Evolutionary conservation across 2,888 invertebrate species (phyloP).

Genomic region (Oxycera nigricornis): DNA sequence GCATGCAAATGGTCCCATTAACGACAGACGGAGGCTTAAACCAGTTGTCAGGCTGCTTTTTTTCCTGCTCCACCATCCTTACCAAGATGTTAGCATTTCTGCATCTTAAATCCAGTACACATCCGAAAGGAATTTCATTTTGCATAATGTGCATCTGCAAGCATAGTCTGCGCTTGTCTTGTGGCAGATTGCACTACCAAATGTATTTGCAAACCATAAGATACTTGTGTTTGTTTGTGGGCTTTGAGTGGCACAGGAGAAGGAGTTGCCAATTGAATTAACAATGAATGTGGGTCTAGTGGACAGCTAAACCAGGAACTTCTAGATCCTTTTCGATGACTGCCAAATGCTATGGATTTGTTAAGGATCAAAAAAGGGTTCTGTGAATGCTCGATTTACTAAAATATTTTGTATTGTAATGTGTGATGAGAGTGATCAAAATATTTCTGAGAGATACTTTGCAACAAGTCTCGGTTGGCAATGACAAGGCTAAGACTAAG

Average conservation of each 20-base stretch:
- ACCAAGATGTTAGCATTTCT: background rate
- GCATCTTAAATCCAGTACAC: background rate
- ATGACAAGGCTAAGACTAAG: no score
- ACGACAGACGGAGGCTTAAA: constrained; percentile 47
- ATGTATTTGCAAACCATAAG: constrained; percentile 20
- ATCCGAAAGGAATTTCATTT: constrained; percentile 49
- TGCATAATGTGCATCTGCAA: constrained; percentile 52
- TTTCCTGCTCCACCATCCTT: background rate
- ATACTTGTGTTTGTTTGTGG: background rate
- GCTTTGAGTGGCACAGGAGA: background rate
- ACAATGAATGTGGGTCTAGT: background rate
- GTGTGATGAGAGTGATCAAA: background rate
- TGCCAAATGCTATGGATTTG: no score
- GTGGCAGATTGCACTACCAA: constrained; percentile 25
- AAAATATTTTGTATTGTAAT: background rate
- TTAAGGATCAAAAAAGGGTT: no score
- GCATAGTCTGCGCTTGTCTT: constrained; percentile 36
- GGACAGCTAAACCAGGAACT: no score
- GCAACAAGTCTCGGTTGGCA: no score
- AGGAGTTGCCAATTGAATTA: background rate
- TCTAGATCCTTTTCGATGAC: no score
- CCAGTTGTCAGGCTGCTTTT: constrained; percentile 40
- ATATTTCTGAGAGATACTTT: background rate
- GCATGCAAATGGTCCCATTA: constrained; percentile 52
- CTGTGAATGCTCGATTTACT: no score